Evolutionary conservation across 2,888 invertebrate species (phyloP).

Genomic region (Drosophila mettleri): DNA sequence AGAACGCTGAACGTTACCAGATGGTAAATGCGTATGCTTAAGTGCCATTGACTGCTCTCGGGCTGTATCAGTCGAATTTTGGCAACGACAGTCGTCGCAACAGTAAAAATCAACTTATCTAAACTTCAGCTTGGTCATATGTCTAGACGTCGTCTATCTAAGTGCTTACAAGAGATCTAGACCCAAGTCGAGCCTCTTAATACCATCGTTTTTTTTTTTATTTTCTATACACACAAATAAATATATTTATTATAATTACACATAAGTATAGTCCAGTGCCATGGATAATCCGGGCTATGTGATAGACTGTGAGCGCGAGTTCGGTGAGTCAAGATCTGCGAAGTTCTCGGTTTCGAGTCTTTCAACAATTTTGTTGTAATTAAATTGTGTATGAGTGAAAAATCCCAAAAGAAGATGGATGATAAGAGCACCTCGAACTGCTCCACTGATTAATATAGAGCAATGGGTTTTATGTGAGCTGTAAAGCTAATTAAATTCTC

Average conservation of each 20-base stretch:
- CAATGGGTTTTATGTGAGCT: constrained; percentile 3
- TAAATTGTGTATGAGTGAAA: constrained; percentile 3
- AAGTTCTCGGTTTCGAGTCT: not conserved
- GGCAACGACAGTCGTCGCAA: constrained; percentile 27
- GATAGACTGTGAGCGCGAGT: constrained; percentile 64
- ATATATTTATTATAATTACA: not conserved
- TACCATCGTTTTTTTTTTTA: not conserved
- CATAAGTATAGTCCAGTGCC: not conserved
- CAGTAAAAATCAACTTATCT: not conserved
- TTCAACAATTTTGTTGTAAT: not conserved
- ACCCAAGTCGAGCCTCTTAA: not conserved
- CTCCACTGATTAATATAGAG: not conserved
- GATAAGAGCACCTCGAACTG: not conserved
- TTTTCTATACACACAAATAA: not conserved
- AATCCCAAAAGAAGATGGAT: not conserved
- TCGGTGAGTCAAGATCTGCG: constrained; percentile 48
- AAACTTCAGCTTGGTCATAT: not conserved
- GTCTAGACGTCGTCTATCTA: not conserved
- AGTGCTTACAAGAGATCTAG: not conserved
- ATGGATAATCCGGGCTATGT: constrained; percentile 80
- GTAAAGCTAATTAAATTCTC: constrained; percentile 13
- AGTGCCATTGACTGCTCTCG: constrained; percentile 6
- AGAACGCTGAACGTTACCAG: constrained; percentile 10
- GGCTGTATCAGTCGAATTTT: constrained; percentile 35
- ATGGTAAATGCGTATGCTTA: constrained; percentile 29